phyloP scores from a whole-genome alignment of 2,888 invertebrate species.

The Phyto melanocephala region DNA sequence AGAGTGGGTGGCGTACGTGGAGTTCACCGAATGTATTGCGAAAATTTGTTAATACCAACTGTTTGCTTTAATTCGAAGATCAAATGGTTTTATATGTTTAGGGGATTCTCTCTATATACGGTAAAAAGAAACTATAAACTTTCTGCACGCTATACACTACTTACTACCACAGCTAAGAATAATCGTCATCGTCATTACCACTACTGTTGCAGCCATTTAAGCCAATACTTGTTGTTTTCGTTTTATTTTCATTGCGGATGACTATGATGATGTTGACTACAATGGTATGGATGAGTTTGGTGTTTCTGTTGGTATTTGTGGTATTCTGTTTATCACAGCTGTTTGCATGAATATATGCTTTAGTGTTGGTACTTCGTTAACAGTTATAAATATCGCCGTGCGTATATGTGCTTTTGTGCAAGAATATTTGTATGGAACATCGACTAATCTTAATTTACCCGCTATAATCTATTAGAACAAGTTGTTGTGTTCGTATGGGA shows the following conservation, averaged over 20 bases:
- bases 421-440: slow-evolving; percentile 21
- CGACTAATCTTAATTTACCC: slow-evolving; percentile 47
- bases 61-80: slow-evolving; percentile 61
- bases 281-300: neutral
- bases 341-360: neutral
- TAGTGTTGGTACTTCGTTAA: slow-evolving; percentile 36
- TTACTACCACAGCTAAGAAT: neutral
- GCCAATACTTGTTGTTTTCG: slow-evolving; percentile 11
- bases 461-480: slow-evolving; percentile 49
- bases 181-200: neutral
- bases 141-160: neutral
- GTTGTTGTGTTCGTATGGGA: slow-evolving; percentile 36
- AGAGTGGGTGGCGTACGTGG: neutral
- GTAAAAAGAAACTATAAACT: slow-evolving; percentile 32
- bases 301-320: slow-evolving; percentile 27
- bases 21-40: slow-evolving; percentile 13
- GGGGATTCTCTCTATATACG: slow-evolving; percentile 41
- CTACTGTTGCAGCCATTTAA: slow-evolving; percentile 20
- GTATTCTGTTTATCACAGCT: slow-evolving; percentile 32
- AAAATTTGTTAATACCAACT: slow-evolving; percentile 52
- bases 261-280: neutral
- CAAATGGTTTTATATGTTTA: slow-evolving; percentile 62
- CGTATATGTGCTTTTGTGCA: neutral
- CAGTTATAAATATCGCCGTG: slow-evolving; percentile 6
- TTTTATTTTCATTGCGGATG: slow-evolving; percentile 19